phyloP scores from a whole-genome alignment of 2,888 invertebrate genomes.

The Allolobophora icterica region DNA sequence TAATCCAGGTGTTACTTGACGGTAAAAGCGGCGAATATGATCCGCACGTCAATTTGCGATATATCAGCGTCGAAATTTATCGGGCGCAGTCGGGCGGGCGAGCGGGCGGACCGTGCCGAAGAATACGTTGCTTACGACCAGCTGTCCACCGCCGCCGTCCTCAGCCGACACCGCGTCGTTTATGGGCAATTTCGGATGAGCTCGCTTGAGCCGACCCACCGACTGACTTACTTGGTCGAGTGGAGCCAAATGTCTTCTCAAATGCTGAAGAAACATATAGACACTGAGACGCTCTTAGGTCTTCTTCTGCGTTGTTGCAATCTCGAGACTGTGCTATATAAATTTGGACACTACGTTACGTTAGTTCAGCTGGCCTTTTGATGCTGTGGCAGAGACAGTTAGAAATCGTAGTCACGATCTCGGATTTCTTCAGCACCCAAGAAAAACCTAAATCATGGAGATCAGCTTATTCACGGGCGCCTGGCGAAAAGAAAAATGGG shows the following conservation, averaged over 20 bases:
- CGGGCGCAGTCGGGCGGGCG: background rate
- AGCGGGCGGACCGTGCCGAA: background rate
- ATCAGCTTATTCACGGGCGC: too few relatives aligned
- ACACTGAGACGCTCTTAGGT: background rate
- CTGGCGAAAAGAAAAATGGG: too few relatives aligned
- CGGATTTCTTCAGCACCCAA: too few relatives aligned
- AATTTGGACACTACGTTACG: background rate
- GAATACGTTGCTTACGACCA: background rate
- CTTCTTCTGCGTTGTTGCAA: background rate
- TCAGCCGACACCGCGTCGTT: background rate
- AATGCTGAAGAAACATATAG: background rate
- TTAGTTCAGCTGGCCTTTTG: background rate
- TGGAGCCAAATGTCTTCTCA: background rate
- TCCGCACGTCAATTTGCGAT: background rate
- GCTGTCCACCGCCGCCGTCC: background rate
- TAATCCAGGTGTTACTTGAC: constrained; percentile 17
- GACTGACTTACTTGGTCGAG: background rate
- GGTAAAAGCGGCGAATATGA: background rate
- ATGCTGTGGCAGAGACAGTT: too few relatives aligned
- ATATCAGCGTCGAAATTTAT: background rate
- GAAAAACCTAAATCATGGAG: too few relatives aligned
- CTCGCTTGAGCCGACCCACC: background rate
- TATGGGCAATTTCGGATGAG: background rate
- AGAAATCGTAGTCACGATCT: too few relatives aligned
- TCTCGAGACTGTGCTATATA: background rate